These are phyloP conservation scores for Anagyrus pseudococci DNA, from an alignment of 2,888 invertebrate genomes.

Conservation along the genomic window DNA sequence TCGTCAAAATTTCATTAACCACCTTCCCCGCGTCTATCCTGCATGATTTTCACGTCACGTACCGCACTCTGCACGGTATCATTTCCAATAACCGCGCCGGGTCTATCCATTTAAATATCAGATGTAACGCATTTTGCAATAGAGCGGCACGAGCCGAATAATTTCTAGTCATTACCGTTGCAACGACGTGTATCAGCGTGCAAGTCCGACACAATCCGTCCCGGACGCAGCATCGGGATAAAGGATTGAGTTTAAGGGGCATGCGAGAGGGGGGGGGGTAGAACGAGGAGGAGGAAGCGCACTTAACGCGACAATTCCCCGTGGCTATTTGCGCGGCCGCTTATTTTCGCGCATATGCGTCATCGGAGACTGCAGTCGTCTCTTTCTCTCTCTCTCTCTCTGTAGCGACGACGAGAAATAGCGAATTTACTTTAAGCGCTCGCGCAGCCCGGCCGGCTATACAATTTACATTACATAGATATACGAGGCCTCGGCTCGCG, in stretches of 20 bases:
- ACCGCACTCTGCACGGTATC: too few species aligned
- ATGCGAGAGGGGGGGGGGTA: neutral
- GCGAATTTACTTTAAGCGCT: slow-evolving; percentile 11
- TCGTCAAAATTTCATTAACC: too few species aligned
- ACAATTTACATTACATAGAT: neutral
- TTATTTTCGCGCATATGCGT: slow-evolving; percentile 37
- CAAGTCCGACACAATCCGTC: too few species aligned
- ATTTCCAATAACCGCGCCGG: too few species aligned
- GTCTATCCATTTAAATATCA: too few species aligned
- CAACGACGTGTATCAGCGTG: too few species aligned
- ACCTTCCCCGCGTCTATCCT: too few species aligned
- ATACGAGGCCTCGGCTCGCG: neutral
- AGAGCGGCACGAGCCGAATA: too few species aligned
- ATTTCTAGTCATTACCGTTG: too few species aligned
- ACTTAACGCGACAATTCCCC: slow-evolving; percentile 25
- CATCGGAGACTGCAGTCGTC: slow-evolving; percentile 5
- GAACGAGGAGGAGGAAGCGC: too few species aligned
- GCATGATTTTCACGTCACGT: too few species aligned
- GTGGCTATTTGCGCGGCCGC: slow-evolving; percentile 22
- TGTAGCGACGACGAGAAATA: slow-evolving; percentile 5
- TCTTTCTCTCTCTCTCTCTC: neutral
- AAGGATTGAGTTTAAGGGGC: slow-evolving; percentile 1
- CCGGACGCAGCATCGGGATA: slow-evolving; percentile 2
- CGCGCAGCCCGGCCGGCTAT: neutral
- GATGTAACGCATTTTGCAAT: too few species aligned